Percentiles rank a stretch among this genome's conserved stretches.
phyloP scores from a whole-genome alignment of 2,113 vertebrate genomes.

The Siniperca chuatsi region DNA sequence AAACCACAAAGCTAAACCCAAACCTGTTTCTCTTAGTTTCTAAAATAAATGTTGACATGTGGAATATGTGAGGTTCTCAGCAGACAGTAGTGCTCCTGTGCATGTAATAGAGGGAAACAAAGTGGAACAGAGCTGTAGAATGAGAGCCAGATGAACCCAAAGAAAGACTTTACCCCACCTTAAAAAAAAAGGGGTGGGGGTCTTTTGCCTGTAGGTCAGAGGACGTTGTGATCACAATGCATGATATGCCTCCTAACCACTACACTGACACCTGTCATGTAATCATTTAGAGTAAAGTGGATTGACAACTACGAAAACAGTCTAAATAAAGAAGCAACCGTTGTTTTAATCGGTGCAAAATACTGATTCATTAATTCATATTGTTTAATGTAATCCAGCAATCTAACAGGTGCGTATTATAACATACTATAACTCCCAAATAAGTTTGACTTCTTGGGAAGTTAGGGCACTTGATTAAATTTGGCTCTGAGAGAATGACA shows the following conservation, averaged over 20 bases:
- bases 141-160: background rate
- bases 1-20: background rate
- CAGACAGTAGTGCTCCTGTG: background rate
- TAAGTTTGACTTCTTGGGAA: background rate
- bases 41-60: background rate
- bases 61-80: background rate
- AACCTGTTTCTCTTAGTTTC: background rate
- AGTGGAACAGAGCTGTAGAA: slow-evolving; percentile 4
- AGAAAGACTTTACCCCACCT: background rate
- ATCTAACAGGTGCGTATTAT: background rate
- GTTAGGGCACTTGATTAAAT: background rate
- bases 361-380: background rate
- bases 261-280: background rate
- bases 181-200: too few species aligned
- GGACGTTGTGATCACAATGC: background rate
- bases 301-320: background rate
- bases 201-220: background rate
- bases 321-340: background rate
- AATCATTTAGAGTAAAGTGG: background rate
- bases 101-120: background rate
- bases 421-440: background rate
- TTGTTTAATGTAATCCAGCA: background rate
- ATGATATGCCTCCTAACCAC: background rate
- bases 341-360: background rate
- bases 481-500: background rate